Evolutionary conservation across 2,113 vertebrate genomes (phyloP).

Genomic region (Alligator mississippiensis): DNA sequence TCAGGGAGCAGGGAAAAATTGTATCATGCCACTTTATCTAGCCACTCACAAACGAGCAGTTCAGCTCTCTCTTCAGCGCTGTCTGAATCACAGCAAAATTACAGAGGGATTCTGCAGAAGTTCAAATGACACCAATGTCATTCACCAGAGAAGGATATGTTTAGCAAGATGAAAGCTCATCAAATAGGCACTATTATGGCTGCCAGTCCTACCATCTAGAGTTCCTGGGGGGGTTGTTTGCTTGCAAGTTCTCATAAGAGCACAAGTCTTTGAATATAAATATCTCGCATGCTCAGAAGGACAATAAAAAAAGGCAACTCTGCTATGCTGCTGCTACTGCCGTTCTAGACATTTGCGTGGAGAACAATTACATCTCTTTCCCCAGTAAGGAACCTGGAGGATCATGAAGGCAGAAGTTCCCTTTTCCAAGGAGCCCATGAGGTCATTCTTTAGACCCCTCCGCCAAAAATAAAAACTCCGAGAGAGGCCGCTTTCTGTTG

Average conservation of each 20-base stretch:
- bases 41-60: background rate
- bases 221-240: background rate
- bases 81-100: background rate
- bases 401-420: background rate
- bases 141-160: background rate
- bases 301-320: background rate
- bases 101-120: background rate
- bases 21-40: no score
- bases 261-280: background rate
- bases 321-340: background rate
- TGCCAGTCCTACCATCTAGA: background rate
- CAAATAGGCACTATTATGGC: background rate
- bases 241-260: background rate
- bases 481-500: background rate
- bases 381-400: background rate
- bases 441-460: background rate
- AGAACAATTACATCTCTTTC: background rate
- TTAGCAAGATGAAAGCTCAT: background rate
- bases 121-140: background rate
- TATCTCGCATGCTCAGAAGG: background rate
- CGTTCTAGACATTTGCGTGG: background rate
- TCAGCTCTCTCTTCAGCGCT: background rate
- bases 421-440: background rate
- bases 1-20: background rate
- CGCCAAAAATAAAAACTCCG: background rate